Base-by-base conservation (phyloP, 1,140 invertebrate species). In the Chelonus insularis region DNA sequence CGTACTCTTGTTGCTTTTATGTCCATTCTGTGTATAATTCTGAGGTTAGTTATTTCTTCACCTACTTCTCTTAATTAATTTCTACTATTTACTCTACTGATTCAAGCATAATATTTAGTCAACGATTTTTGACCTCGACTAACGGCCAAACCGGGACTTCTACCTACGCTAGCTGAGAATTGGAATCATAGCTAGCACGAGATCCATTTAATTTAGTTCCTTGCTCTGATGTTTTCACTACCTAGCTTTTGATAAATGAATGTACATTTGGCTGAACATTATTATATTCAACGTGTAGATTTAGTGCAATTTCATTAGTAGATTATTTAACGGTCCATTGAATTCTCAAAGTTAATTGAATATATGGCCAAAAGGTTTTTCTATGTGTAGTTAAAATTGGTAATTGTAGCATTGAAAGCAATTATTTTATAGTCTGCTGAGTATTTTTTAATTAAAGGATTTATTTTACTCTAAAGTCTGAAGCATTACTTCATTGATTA, bases 41-140 rank as follows among this genome's bases (percentile, higher is more conserved):
- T 34, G 50, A 52, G 50, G 50, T 36, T 36, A 39, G 34, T 16
- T 8, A 43, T 43, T 43, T 18, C 34, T 29, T 14, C 36, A 55
- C 52, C 34, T 55, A 23, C 34, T 55, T 52, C 18, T 63, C 64
- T 70, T 69, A 71, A 70, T 72, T 72, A 72, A 70, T 68, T 70
- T 67, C 64, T 43, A 60, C 67, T 68, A 67, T 70, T 72, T 69
- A 64, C 67, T 67, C 55, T 67, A 67, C 65, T 70, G 66, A 72
- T 72, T 68, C 61, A 68, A 72, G 60, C 66, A 72, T 69, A 72
- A 72, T 68, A 72, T 72, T 72, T 69, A 65, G 67, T 32, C 60
- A 57, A 41, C 52, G 54, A 68, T 70, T 72, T 72, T 70, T 68
- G 58, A 66, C 60, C 59, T 57, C 36, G 21, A 36, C 58, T 43